Evolutionary conservation across 1,140 invertebrate species (phyloP).

Genomic region (Drosophila neocordata): DNA sequence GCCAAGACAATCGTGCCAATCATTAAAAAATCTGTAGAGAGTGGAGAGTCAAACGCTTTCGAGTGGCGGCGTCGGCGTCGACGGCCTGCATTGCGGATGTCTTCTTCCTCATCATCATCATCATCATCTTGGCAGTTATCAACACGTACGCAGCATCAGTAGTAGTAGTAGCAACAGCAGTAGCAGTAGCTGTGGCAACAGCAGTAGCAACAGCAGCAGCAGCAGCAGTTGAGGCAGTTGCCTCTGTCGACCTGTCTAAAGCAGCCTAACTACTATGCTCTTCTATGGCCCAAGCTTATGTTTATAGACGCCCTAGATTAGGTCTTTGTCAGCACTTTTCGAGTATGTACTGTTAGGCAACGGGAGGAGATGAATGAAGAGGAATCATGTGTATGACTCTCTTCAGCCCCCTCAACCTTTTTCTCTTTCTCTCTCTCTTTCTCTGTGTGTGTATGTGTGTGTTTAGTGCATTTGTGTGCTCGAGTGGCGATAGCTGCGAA

Average conservation of each 20-base stretch:
- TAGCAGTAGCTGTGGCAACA: constrained; percentile 27
- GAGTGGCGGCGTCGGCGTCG: constrained; percentile 35
- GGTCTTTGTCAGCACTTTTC: constrained; percentile 80
- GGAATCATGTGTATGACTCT: constrained; percentile 17
- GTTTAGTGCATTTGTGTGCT: constrained; percentile 58
- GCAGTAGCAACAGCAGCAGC: constrained; percentile 24
- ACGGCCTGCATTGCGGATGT: constrained; percentile 68
- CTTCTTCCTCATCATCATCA: constrained; percentile 25
- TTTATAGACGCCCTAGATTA: constrained; percentile 81
- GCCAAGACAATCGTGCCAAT: constrained; percentile 80
- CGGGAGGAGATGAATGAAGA: constrained; percentile 8
- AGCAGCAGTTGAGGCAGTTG: constrained; percentile 17
- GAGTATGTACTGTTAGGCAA: constrained; percentile 58
- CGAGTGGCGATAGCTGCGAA: constrained; percentile 75
- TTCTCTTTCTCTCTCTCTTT: constrained; percentile 1
- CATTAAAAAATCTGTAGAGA: constrained; percentile 72
- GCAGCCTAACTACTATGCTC: constrained; percentile 66
- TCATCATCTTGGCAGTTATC: constrained; percentile 60
- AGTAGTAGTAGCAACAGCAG: constrained; percentile 17
- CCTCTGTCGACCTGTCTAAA: constrained; percentile 64
- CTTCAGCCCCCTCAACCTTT: no score
- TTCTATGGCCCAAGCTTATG: constrained; percentile 52
- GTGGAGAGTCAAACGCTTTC: constrained; percentile 59
- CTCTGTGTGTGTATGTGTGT: constrained; percentile 4
- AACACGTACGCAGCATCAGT: constrained; percentile 33